Conservation (phyloP, 2,113 vertebrate genomes). For the Struthio camelus region DNA sequence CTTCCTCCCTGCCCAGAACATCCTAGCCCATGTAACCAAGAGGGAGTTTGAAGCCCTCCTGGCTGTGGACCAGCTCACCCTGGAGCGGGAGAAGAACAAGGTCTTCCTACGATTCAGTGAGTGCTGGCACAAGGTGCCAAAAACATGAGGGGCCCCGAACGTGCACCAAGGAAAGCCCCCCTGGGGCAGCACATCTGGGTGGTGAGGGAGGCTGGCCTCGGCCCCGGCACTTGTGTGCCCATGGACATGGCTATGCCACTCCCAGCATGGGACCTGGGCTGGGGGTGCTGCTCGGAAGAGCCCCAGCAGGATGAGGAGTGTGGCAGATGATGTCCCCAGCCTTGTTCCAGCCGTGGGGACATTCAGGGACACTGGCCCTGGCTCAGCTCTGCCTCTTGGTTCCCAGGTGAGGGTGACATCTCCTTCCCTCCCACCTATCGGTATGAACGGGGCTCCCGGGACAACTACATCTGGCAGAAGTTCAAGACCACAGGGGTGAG, state of each 20-base stretch:
- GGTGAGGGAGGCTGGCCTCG: too few relatives aligned
- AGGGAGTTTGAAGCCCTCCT: conserved; percentile 86
- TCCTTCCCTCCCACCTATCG: conserved; percentile 89
- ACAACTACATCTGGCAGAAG: conserved; percentile 88
- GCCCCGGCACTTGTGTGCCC: too few relatives aligned
- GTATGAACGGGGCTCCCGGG: conserved; percentile 86
- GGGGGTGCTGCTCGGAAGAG: not conserved
- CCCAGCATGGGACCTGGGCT: too few relatives aligned
- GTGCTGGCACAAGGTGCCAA: not conserved
- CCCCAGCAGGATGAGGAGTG: fast-evolving
- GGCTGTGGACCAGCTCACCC: conserved; percentile 85
- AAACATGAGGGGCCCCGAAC: fast-evolving
- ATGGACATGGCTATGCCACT: too few relatives aligned
- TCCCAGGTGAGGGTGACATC: conserved; percentile 86
- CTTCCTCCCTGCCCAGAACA: conserved; percentile 70
- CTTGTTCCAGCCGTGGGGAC: not conserved
- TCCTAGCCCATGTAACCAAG: conserved; percentile 82
- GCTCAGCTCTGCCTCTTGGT: not conserved
- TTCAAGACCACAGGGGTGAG: conserved; percentile 89
- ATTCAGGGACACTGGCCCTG: fast-evolving
- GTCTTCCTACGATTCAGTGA: conserved; percentile 87
- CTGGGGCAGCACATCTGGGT: not conserved
- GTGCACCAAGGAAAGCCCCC: fast-evolving
- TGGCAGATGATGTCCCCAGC: not conserved
- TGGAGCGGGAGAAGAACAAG: conserved; percentile 86